phyloP scores from a whole-genome alignment of 2,113 vertebrate species.

The Rhynchomys soricoides region DNA sequence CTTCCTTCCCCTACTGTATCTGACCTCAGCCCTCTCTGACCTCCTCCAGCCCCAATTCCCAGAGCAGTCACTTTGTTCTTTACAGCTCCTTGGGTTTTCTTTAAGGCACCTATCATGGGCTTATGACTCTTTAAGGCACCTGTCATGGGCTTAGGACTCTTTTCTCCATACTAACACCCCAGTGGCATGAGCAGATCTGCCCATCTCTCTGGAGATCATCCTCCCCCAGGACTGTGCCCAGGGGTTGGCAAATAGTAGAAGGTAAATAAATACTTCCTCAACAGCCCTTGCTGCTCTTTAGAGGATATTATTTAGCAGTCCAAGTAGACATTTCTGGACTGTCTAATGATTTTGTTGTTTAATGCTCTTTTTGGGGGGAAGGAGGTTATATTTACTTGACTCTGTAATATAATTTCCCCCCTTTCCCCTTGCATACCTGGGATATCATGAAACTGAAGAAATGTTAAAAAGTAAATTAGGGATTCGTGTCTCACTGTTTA shows the following conservation, averaged over 20 bases:
- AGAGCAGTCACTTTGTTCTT: neutral
- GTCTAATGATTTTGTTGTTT: neutral
- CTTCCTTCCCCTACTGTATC: neutral
- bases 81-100: neutral
- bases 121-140: neutral
- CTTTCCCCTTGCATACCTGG: neutral
- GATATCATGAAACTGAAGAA: neutral
- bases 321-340: neutral
- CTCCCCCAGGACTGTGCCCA: neutral
- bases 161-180: neutral
- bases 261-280: too few relatives aligned
- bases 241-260: neutral
- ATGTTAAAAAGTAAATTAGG: neutral
- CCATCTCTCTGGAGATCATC: fast-evolving
- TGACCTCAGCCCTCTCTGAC: neutral
- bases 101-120: too few relatives aligned
- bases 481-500: neutral
- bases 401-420: neutral
- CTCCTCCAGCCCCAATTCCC: neutral
- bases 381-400: neutral
- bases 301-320: neutral
- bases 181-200: fast-evolving
- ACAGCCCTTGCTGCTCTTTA: neutral
- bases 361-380: neutral
- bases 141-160: too few relatives aligned